Percentiles rank a stretch among this genome's conserved stretches.
phyloP scores from a whole-genome alignment of 1,140 invertebrate species.

The Zaprionus lachaisei region DNA sequence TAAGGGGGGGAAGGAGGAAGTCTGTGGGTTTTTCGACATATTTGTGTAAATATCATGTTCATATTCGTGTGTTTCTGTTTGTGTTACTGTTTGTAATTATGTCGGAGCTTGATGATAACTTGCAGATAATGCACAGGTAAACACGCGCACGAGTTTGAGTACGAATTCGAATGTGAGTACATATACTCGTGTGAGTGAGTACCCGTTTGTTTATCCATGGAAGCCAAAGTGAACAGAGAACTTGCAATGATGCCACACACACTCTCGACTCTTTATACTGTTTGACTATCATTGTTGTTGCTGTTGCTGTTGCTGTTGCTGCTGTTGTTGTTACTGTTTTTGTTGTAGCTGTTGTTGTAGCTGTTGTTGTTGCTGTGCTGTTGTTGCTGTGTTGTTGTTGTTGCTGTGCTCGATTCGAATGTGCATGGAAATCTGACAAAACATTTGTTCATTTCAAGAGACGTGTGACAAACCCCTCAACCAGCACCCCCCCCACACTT shows the following conservation, averaged over 20 bases:
- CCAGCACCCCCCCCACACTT: constrained; percentile 9
- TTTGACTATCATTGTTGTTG: constrained; percentile 35
- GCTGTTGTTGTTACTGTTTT: constrained; percentile 6
- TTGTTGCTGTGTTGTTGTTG: constrained; percentile 20
- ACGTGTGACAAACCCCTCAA: constrained; percentile 45
- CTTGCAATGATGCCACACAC: constrained; percentile 10
- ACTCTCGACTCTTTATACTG: constrained; percentile 40
- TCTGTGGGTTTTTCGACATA: constrained; percentile 64
- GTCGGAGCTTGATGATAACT: constrained; percentile 76
- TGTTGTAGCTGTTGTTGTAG: constrained; percentile 4
- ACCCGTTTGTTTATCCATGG: constrained; percentile 1
- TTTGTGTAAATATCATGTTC: constrained; percentile 67
- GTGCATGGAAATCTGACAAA: constrained; percentile 36
- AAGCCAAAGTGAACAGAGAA: constrained; percentile 5
- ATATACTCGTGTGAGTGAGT: background rate
- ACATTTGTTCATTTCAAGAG: constrained; percentile 51
- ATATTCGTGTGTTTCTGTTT: constrained; percentile 47
- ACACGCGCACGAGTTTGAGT: constrained; percentile 43
- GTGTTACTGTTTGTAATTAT: constrained; percentile 80
- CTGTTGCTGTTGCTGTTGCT: constrained; percentile 24
- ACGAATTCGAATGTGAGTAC: constrained; percentile 4
- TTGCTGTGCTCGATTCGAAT: constrained; percentile 28
- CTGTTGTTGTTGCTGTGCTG: constrained; percentile 12
- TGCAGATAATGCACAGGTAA: constrained; percentile 75
- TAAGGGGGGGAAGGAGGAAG: constrained; percentile 22